A percentile compares a stretch with the other conserved stretches of the same genome.
These are phyloP conservation scores for Eupithecia subfuscata DNA, from an alignment of 2,888 invertebrate species.

Conservation along the genomic window DNA sequence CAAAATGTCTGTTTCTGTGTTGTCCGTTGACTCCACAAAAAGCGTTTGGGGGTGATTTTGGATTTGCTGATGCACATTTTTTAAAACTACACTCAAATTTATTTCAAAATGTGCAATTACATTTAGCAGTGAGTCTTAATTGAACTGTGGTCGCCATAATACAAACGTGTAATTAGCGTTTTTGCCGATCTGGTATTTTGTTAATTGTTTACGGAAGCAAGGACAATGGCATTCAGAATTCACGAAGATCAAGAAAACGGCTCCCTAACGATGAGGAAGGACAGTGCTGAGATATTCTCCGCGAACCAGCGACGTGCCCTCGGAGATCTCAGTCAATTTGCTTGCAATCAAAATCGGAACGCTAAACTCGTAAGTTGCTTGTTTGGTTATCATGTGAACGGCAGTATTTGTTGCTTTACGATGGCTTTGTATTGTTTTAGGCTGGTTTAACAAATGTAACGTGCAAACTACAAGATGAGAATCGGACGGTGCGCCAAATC, in stretches of 20 bases:
- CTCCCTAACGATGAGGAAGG: slow-evolving; percentile 80
- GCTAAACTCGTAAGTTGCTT: slow-evolving; percentile 80
- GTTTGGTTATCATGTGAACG: slow-evolving; percentile 33
- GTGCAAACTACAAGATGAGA: slow-evolving; percentile 79
- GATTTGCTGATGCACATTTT: slow-evolving; percentile 52
- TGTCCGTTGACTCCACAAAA: slow-evolving; percentile 76
- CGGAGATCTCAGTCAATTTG: slow-evolving; percentile 85
- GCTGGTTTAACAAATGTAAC: slow-evolving; percentile 76
- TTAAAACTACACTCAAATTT: slow-evolving; percentile 61
- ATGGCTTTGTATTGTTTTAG: slow-evolving; percentile 53
- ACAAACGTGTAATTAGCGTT: slow-evolving; percentile 54
- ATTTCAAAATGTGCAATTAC: slow-evolving; percentile 63
- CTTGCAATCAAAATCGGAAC: slow-evolving; percentile 81
- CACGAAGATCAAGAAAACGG: slow-evolving; percentile 92
- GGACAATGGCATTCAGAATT: slow-evolving; percentile 89
- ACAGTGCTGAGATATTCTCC: slow-evolving; percentile 76
- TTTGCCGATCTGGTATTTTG: slow-evolving; percentile 55
- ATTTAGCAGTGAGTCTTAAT: slow-evolving; percentile 47
- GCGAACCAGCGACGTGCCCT: slow-evolving; percentile 86
- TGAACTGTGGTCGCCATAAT: slow-evolving; percentile 60
- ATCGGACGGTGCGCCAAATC: slow-evolving; percentile 74
- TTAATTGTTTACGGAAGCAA: slow-evolving; percentile 72
- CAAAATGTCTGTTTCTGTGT: slow-evolving; percentile 81
- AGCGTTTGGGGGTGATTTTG: slow-evolving; percentile 73
- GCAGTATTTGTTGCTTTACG: slow-evolving; percentile 22